These are phyloP conservation scores for Tinea trinotella DNA, from an alignment of 2,888 invertebrate species.

Conservation along the genomic window DNA sequence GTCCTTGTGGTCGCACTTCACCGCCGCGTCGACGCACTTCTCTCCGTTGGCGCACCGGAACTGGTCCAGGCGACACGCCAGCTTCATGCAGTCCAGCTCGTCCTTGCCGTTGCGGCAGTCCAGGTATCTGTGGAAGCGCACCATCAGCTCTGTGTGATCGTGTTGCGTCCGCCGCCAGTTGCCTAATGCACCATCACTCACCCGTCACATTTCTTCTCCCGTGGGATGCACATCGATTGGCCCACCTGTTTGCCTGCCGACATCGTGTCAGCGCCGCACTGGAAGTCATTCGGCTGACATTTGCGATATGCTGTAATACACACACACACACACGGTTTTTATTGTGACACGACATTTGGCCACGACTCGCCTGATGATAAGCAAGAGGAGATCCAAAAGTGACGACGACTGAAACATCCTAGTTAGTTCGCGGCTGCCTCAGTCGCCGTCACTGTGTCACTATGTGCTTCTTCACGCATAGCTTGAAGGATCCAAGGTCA, in stretches of 20 bases:
- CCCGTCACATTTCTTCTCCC: constrained; percentile 92
- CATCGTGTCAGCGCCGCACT: constrained; percentile 80
- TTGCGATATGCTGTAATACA: constrained; percentile 83
- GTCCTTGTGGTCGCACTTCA: constrained; percentile 89
- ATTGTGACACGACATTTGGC: background rate
- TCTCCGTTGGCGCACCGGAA: constrained; percentile 86
- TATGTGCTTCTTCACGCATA: too few species aligned
- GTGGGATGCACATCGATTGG: constrained; percentile 88
- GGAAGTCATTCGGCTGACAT: constrained; percentile 90
- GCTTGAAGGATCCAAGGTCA: too few species aligned
- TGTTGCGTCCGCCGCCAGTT: background rate
- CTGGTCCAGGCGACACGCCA: constrained; percentile 85
- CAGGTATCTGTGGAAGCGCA: constrained; percentile 57
- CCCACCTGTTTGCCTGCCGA: constrained; percentile 54
- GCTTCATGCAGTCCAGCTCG: constrained; percentile 78
- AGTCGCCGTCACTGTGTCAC: too few species aligned
- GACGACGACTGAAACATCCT: too few species aligned
- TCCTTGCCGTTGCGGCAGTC: constrained; percentile 90
- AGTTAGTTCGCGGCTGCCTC: too few species aligned
- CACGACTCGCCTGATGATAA: too few species aligned
- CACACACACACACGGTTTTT: background rate
- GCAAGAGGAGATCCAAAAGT: too few species aligned
- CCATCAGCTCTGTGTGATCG: background rate
- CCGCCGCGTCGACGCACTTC: constrained; percentile 82
- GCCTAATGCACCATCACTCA: constrained; percentile 28